Percentiles rank a stretch among this genome's conserved stretches.
phyloP scores from a whole-genome alignment of 2,888 invertebrate genomes.

The Orchesella flavescens region DNA sequence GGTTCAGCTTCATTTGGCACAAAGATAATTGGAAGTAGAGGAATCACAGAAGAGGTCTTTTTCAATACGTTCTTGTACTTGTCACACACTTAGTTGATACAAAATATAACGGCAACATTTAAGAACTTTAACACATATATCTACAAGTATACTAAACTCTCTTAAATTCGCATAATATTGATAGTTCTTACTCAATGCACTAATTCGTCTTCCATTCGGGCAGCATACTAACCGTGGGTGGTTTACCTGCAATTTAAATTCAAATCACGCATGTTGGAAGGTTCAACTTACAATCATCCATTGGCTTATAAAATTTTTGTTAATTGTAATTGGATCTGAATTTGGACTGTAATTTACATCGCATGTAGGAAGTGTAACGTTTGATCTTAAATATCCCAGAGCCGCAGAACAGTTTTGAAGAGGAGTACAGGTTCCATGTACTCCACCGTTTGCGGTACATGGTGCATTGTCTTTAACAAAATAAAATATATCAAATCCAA shows the following conservation, averaged over 20 bases:
- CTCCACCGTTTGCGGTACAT: conserved; percentile 33
- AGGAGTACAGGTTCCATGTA: conserved; percentile 26
- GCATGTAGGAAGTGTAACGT: conserved; percentile 31
- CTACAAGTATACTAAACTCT: too few species aligned
- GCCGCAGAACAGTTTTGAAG: conserved; percentile 35
- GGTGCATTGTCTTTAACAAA: neutral
- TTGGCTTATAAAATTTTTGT: too few species aligned
- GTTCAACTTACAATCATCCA: too few species aligned
- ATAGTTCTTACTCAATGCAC: conserved; percentile 45
- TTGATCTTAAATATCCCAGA: conserved; percentile 41
- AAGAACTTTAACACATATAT: too few species aligned
- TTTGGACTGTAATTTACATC: too few species aligned
- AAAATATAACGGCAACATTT: neutral
- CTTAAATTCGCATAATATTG: too few species aligned
- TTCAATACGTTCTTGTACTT: conserved; percentile 25
- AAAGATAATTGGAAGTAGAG: conserved; percentile 23
- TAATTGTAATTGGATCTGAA: neutral
- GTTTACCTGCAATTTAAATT: neutral
- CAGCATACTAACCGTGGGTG: conserved; percentile 48
- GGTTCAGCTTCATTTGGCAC: conserved; percentile 2
- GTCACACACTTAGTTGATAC: conserved; percentile 24
- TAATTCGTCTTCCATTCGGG: conserved; percentile 48
- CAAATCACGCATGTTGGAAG: too few species aligned
- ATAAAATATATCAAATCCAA: too few species aligned
- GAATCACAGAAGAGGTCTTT: neutral